Percentiles rank a stretch among this genome's conserved stretches.
Evolutionary conservation across 2,113 vertebrate genomes (phyloP).

Genomic region (Ivindomyrus marchei): DNA sequence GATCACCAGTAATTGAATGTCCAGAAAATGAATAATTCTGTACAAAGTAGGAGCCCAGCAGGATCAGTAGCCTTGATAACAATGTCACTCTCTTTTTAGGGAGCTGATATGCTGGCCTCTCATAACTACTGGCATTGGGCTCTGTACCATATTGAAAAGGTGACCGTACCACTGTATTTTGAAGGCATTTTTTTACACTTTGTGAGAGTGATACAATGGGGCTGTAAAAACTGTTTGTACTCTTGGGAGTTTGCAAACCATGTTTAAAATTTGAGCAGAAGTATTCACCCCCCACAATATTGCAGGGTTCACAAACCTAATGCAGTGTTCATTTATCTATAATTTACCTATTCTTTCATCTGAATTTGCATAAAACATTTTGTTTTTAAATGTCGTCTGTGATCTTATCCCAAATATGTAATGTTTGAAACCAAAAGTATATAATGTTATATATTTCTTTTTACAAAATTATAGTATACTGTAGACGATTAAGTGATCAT

Average conservation of each 20-base stretch:
- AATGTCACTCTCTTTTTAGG: constrained; percentile 53
- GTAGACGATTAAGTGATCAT: not conserved
- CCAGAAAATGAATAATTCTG: not conserved
- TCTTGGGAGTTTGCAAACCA: not conserved
- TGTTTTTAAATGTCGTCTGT: not conserved
- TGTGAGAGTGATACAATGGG: not conserved
- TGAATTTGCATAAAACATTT: not conserved
- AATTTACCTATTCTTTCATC: not conserved
- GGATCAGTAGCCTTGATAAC: not conserved
- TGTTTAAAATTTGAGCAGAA: not conserved
- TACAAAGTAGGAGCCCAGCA: not conserved
- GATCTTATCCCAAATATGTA: not conserved
- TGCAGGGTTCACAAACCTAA: not conserved
- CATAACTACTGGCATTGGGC: constrained; percentile 99
- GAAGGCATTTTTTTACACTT: not conserved
- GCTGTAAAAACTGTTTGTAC: not conserved
- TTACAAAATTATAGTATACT: not conserved
- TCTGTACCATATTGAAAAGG: constrained; percentile 86
- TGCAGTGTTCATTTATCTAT: not conserved
- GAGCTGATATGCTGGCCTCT: constrained; percentile 73
- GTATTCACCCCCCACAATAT: not conserved
- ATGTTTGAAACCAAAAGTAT: not conserved
- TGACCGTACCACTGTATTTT: constrained; percentile 42
- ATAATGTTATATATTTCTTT: not conserved
- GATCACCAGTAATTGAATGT: not conserved